A percentile compares a stretch with the other conserved stretches of the same genome.
phyloP scores from a whole-genome alignment of 2,113 vertebrate genomes.

The Trematocara nigrifrons region DNA sequence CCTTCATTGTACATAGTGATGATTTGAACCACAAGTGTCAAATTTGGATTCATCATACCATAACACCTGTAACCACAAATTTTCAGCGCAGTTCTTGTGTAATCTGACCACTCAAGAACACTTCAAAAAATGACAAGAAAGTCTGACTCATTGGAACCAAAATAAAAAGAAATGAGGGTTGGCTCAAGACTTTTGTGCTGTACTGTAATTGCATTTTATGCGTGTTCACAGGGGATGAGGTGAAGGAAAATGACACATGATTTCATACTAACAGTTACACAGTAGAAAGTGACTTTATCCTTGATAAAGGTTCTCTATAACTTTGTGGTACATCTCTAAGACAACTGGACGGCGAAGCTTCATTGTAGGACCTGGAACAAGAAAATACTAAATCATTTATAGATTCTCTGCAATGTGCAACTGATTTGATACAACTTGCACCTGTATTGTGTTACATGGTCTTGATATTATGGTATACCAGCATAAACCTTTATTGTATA shows the following conservation, averaged over 20 bases:
- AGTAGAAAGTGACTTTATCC: slow-evolving; percentile 1
- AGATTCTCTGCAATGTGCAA: background rate
- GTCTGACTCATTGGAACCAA: background rate
- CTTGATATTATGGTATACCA: background rate
- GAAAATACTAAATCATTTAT: background rate
- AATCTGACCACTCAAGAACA: background rate
- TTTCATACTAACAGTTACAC: background rate
- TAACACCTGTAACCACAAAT: background rate
- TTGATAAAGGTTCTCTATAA: slow-evolving; percentile 76
- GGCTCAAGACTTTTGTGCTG: background rate
- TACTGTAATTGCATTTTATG: background rate
- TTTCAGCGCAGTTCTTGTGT: background rate
- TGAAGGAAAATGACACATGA: background rate
- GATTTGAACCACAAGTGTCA: background rate
- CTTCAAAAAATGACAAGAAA: background rate
- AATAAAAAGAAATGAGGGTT: background rate
- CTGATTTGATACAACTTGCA: background rate
- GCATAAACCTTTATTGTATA: background rate
- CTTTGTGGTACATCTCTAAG: slow-evolving; percentile 74
- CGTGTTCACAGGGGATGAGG: background rate
- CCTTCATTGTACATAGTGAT: background rate
- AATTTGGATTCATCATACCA: background rate
- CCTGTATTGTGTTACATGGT: background rate
- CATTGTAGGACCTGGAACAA: slow-evolving; percentile 81
- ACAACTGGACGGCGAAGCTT: slow-evolving; percentile 78